These are phyloP conservation scores for Aphis craccivora DNA, from an alignment of 1,140 invertebrate genomes.

Conservation along the genomic window DNA sequence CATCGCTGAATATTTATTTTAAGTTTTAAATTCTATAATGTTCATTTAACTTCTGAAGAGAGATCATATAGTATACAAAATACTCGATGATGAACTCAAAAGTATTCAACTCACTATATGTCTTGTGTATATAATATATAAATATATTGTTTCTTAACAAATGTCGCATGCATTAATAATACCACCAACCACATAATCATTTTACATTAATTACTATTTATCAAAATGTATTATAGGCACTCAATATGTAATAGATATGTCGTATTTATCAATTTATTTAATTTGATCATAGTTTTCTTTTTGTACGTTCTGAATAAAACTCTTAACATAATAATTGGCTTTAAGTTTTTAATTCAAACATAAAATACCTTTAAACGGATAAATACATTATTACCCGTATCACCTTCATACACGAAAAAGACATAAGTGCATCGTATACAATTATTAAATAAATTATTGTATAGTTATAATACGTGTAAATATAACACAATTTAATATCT, in stretches of 20 bases:
- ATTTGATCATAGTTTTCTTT: not conserved
- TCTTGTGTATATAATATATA: too few relatives aligned
- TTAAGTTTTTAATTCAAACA: not conserved
- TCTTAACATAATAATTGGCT: too few relatives aligned
- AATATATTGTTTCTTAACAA: too few relatives aligned
- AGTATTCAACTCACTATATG: not conserved
- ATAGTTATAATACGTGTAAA: too few relatives aligned
- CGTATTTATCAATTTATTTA: not conserved
- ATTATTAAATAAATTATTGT: not conserved
- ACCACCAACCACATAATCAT: not conserved
- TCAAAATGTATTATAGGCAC: not conserved
- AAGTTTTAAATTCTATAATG: not conserved
- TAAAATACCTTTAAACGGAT: not conserved
- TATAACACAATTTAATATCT: too few relatives aligned
- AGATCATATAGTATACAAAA: not conserved
- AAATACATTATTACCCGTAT: not conserved
- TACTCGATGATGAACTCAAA: not conserved
- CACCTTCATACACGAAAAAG: not conserved
- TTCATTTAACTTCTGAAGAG: too few relatives aligned
- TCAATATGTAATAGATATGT: not conserved
- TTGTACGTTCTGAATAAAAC: not conserved
- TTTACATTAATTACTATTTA: not conserved
- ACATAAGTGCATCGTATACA: not conserved
- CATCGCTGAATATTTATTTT: not conserved
- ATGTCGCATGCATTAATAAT: too few relatives aligned